Evolutionary conservation across 2,888 invertebrate genomes (phyloP).

Genomic region (Seladonia tumulorum): DNA sequence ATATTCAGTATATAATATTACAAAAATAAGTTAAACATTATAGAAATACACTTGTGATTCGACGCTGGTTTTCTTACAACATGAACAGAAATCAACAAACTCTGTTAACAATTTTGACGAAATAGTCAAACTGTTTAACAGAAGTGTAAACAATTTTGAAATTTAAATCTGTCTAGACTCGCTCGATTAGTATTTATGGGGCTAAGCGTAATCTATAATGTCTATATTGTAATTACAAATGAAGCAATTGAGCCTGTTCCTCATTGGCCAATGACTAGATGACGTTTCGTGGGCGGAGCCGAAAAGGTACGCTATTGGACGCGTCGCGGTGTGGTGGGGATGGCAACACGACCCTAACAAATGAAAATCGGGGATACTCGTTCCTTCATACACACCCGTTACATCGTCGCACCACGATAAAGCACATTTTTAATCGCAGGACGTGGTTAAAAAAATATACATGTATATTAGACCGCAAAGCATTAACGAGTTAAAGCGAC

Average conservation of each 20-base stretch:
- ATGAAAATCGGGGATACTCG: not conserved
- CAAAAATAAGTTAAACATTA: too few relatives aligned
- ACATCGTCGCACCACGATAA: constrained; percentile 27
- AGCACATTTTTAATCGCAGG: constrained; percentile 33
- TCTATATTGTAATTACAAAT: too few relatives aligned
- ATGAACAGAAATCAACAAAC: too few relatives aligned
- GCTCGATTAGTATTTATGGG: too few relatives aligned
- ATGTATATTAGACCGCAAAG: constrained; percentile 29
- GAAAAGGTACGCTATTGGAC: not conserved
- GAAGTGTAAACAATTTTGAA: too few relatives aligned
- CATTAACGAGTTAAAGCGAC: constrained; percentile 18
- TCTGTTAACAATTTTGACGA: too few relatives aligned
- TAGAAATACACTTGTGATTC: too few relatives aligned
- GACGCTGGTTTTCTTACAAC: too few relatives aligned
- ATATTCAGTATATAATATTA: too few relatives aligned
- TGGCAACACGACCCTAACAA: not conserved
- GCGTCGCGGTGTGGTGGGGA: not conserved
- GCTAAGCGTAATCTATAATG: too few relatives aligned
- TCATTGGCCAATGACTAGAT: not conserved
- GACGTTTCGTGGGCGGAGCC: not conserved
- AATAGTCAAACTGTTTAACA: too few relatives aligned
- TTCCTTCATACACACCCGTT: not conserved
- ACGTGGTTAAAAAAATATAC: constrained; percentile 9
- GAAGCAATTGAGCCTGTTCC: not conserved
- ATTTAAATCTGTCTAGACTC: too few relatives aligned